These are phyloP conservation scores for Kobus ellipsiprymnus DNA, from an alignment of 2,113 vertebrate species.

Conservation along the genomic window DNA sequence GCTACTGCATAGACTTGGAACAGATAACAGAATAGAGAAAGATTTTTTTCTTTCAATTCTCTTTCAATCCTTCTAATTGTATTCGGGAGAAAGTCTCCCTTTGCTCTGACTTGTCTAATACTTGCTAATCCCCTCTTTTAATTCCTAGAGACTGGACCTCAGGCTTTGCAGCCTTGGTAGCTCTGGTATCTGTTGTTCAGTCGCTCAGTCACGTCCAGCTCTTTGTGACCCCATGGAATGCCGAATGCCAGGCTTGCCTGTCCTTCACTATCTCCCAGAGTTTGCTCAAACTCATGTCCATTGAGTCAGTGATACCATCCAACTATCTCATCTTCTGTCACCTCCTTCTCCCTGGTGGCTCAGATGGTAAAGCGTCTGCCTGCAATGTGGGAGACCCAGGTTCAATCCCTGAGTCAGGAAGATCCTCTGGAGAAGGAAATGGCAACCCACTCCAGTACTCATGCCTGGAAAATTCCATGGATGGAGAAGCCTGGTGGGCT, in stretches of 20 bases:
- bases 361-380: too few species aligned
- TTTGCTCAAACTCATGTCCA: background rate
- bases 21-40: background rate
- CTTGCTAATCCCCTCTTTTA: background rate
- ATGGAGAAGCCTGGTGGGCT: too few species aligned
- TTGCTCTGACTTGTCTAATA: background rate
- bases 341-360: background rate
- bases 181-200: background rate
- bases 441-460: too few species aligned
- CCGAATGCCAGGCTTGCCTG: background rate
- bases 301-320: background rate
- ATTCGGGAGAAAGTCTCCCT: background rate
- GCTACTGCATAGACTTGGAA: background rate
- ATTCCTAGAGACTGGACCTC: background rate
- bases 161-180: background rate
- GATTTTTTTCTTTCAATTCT: background rate
- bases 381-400: too few species aligned
- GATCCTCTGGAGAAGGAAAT: too few species aligned
- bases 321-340: background rate
- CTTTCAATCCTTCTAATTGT: slow-evolving; percentile 18
- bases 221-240: background rate
- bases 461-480: too few species aligned
- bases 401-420: too few species aligned
- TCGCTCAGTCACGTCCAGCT: background rate
- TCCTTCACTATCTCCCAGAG: background rate